Evolutionary conservation across 2,888 invertebrate species (phyloP).

Genomic region (Microplitis deprimator): DNA sequence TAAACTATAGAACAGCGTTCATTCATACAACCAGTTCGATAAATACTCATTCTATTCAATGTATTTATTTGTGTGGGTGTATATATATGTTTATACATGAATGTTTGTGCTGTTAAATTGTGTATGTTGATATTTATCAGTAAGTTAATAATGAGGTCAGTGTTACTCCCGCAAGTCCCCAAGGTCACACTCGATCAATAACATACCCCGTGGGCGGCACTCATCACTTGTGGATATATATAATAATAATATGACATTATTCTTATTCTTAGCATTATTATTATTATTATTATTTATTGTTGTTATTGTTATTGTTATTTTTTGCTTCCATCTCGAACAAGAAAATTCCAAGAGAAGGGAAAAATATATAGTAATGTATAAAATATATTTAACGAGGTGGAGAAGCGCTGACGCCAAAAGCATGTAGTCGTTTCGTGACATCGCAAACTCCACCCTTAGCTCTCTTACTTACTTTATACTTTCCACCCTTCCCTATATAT

Average conservation of each 20-base stretch:
- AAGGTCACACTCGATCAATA: slow-evolving; percentile 20
- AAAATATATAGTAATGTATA: neutral
- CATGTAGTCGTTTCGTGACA: slow-evolving; percentile 32
- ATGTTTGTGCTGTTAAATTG: neutral
- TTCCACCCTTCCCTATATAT: slow-evolving; percentile 13
- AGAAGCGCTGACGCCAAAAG: slow-evolving; percentile 13
- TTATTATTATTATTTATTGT: no score
- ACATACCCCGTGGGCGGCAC: slow-evolving; percentile 6
- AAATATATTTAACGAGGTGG: slow-evolving; percentile 27
- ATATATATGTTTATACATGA: neutral
- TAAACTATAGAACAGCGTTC: neutral
- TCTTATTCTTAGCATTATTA: no score
- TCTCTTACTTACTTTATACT: slow-evolving; percentile 14
- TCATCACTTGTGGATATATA: slow-evolving; percentile 1
- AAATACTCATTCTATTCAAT: neutral
- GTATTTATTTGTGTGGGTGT: neutral
- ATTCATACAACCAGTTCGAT: neutral
- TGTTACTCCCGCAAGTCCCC: neutral
- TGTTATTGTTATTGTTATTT: no score
- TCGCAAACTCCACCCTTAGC: slow-evolving; percentile 34
- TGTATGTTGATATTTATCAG: slow-evolving; percentile 20
- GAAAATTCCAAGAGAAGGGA: neutral
- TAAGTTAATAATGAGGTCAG: slow-evolving; percentile 11
- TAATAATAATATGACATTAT: neutral
- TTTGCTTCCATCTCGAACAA: no score